Conservation (phyloP, 2,888 invertebrate genomes). For the Scaptomyza cyrtandrae region DNA sequence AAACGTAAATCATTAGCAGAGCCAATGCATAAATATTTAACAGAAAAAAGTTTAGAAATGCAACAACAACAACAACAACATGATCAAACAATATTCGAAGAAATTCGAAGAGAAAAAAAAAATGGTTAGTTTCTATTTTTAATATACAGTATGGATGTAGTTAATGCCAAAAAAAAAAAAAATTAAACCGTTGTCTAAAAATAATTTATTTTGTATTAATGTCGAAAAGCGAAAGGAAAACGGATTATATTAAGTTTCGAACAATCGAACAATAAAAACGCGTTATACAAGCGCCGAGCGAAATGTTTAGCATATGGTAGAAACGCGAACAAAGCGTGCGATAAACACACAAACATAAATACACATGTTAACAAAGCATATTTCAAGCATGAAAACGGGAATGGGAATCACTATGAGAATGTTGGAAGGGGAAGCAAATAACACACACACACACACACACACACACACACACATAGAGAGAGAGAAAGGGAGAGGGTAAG, state of each 20-base stretch:
- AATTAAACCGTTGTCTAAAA: conserved; percentile 76
- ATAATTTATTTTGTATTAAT: conserved; percentile 57
- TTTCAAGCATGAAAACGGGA: conserved; percentile 51
- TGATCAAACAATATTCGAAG: neutral
- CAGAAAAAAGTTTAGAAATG: conserved; percentile 47
- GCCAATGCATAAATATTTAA: conserved; percentile 62
- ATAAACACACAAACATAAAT: conserved; percentile 51
- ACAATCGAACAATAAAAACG: conserved; percentile 56
- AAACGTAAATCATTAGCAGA: conserved; percentile 71
- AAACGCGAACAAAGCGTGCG: conserved; percentile 61
- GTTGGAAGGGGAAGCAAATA: neutral
- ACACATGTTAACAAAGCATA: conserved; percentile 58
- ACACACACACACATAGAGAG: neutral
- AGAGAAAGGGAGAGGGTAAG: neutral
- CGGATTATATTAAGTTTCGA: conserved; percentile 47
- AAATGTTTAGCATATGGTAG: conserved; percentile 68
- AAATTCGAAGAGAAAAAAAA: conserved; percentile 4
- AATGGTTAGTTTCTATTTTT: conserved; percentile 56
- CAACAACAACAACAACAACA: conserved; percentile 42
- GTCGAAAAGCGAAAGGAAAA: conserved; percentile 62
- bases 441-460: too few species aligned
- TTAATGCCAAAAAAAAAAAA: conserved; percentile 28
- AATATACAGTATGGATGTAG: conserved; percentile 6
- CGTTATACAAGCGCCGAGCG: conserved; percentile 51
- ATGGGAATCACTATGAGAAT: conserved; percentile 10